Evolutionary conservation across 2,888 invertebrate genomes (phyloP), one percentile per base, ranked within the genome.

Genomic region (Tipula vernalis): DNA sequence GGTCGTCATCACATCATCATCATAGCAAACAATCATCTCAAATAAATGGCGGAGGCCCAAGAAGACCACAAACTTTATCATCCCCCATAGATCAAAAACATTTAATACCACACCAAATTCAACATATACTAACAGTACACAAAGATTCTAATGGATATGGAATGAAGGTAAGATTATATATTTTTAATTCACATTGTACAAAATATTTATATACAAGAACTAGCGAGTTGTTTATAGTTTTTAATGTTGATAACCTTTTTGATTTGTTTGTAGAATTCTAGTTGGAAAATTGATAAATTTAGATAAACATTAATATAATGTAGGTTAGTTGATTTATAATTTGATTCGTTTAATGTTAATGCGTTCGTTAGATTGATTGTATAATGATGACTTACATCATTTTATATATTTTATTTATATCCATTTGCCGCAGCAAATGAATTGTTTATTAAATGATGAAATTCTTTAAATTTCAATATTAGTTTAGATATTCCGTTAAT

Each of bases 71-170:
- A 87, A 86, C 87, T 42, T 36, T 87, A 86, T 85, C 86, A 71
- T 86, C 87, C 41, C 87, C 87, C 71, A 85, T 86, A 15, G 87
- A 87, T 28, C 87, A 87, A 28, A 87, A 87, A 87, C 18, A 51
- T 36, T 36, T 86, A 36, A 44, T 86, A 13, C 39, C 86, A 28
- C 87, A 87, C 28, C 85, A 87, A 83, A 88, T 87, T 44, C 84
- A 90, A 89, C 89, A 92, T 88, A 91, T 90, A 86, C 89, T 92
- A 87, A 91, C 91, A 86, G 91, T 92, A 87, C 90, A 91, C 47
- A 92, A 92, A 89, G 92, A 92, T 89, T 90, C 90, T 41, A 91
- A 91, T 88, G 92, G 92, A 87, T 92, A 92, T 88, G 92, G 92
- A 85, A 92, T 92, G 92, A 92, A 92, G 91, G 91, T 92, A 87